A percentile compares a stretch with the other conserved stretches of the same genome.
These are phyloP conservation scores for Drosophila tripunctata DNA, from an alignment of 2,888 invertebrate genomes.

Conservation along the genomic window DNA sequence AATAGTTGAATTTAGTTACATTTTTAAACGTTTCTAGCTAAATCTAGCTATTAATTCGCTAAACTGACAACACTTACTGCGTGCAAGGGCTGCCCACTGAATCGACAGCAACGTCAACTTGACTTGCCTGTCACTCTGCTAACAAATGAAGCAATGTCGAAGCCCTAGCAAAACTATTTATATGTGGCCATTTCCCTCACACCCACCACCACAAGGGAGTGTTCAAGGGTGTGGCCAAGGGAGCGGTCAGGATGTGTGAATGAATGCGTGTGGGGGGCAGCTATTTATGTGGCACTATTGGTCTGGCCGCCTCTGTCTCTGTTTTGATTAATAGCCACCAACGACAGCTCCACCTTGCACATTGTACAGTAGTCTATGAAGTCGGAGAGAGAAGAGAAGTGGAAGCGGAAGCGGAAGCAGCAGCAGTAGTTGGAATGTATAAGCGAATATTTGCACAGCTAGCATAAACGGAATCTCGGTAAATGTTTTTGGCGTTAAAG, in stretches of 20 bases:
- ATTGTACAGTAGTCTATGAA: conserved; percentile 18
- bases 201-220: neutral
- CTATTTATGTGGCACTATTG: conserved; percentile 55
- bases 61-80: too few relatives aligned
- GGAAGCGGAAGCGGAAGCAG: neutral
- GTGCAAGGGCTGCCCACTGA: conserved; percentile 16
- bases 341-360: conserved; percentile 18
- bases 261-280: conserved; percentile 13
- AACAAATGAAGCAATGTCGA: conserved; percentile 61
- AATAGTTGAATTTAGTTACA: too few relatives aligned
- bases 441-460: conserved; percentile 60
- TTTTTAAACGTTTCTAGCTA: too few relatives aligned
- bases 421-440: too few relatives aligned
- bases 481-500: conserved; percentile 19
- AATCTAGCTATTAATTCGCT: too few relatives aligned
- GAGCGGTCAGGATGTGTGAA: conserved; percentile 29
- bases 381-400: neutral
- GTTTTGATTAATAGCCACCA: conserved; percentile 66
- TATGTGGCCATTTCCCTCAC: conserved; percentile 44
- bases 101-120: conserved; percentile 42
- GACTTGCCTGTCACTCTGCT: conserved; percentile 57
- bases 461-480: conserved; percentile 62
- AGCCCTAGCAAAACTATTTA: conserved; percentile 61
- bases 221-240: conserved; percentile 14
- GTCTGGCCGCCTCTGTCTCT: conserved; percentile 35